A percentile compares a stretch with the other conserved stretches of the same genome.
Conservation (phyloP, 2,113 vertebrate genomes). For the Lutjanus erythropterus region DNA sequence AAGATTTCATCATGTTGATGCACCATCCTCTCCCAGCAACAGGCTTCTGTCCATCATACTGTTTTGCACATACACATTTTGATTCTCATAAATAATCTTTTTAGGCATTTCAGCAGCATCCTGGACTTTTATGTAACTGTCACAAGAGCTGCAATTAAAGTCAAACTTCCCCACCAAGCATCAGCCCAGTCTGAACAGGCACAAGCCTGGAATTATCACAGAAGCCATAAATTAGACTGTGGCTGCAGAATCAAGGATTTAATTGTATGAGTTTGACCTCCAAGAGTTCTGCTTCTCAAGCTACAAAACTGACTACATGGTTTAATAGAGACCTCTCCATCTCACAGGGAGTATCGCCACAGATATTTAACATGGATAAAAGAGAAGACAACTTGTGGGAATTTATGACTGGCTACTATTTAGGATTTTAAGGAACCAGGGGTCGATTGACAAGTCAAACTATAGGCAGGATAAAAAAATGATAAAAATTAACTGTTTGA, state of each 20-base stretch:
- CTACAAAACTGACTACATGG: background rate
- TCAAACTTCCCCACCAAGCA: background rate
- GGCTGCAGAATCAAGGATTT: slow-evolving; percentile 3
- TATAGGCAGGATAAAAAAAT: background rate
- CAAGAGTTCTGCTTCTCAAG: background rate
- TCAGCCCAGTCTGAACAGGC: background rate
- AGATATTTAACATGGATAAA: background rate
- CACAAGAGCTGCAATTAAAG: slow-evolving; percentile 5
- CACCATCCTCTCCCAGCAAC: background rate
- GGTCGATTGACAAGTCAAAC: background rate
- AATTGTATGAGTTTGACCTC: slow-evolving; percentile 1
- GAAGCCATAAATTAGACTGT: slow-evolving; percentile 26
- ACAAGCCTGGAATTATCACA: slow-evolving; percentile 2
- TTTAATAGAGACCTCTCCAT: background rate
- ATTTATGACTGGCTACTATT: background rate
- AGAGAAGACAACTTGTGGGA: background rate
- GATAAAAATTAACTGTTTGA: background rate
- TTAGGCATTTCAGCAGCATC: background rate
- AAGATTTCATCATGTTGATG: background rate
- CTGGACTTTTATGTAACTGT: background rate
- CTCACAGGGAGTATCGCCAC: background rate
- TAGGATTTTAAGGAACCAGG: background rate
- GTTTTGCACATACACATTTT: background rate
- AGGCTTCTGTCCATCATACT: background rate
- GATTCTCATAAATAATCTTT: background rate